phyloP scores from a whole-genome alignment of 2,113 vertebrate genomes.

The Hypocryptadius cinnamomeus region DNA sequence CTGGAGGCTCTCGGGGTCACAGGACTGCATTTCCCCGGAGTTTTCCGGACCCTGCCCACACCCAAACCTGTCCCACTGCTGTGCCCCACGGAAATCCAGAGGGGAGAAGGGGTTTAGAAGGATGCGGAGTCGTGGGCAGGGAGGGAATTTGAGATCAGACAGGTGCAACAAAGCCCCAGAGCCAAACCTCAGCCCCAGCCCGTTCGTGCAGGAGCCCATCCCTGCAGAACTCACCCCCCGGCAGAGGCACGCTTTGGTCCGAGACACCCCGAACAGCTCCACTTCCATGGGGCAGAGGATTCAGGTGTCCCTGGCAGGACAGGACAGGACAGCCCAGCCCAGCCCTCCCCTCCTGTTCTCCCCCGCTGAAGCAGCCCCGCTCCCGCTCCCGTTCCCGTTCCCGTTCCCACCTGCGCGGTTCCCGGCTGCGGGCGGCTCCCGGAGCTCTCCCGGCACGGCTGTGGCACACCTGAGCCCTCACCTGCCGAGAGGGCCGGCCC shows the following conservation, averaged over 20 bases:
- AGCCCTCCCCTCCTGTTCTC: not conserved
- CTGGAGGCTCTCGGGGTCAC: not conserved
- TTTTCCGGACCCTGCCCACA: rapidly evolving
- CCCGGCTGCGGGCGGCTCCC: not conserved
- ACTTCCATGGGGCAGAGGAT: rapidly evolving
- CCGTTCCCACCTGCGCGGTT: not conserved
- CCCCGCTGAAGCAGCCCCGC: not conserved
- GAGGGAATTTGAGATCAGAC: not conserved
- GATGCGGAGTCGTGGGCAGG: not conserved
- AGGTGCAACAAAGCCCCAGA: not conserved
- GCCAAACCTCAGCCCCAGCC: not conserved
- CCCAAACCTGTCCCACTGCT: not conserved
- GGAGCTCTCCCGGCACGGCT: not conserved
- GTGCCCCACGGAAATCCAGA: not conserved
- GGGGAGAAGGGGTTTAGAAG: not conserved
- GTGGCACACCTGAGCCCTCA: not conserved
- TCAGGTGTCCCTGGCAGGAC: not conserved
- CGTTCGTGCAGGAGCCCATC: rapidly evolving
- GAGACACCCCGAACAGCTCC: not conserved
- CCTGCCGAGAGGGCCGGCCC: slow-evolving; percentile 25
- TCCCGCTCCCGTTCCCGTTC: not conserved
- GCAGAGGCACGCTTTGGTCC: rapidly evolving
- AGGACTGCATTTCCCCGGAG: rapidly evolving
- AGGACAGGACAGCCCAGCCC: not conserved
- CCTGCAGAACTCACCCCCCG: not conserved